Percentiles rank a stretch among this genome's conserved stretches.
Evolutionary conservation across 2,888 invertebrate species (phyloP).

Genomic region (Trissonchulus sp.): DNA sequence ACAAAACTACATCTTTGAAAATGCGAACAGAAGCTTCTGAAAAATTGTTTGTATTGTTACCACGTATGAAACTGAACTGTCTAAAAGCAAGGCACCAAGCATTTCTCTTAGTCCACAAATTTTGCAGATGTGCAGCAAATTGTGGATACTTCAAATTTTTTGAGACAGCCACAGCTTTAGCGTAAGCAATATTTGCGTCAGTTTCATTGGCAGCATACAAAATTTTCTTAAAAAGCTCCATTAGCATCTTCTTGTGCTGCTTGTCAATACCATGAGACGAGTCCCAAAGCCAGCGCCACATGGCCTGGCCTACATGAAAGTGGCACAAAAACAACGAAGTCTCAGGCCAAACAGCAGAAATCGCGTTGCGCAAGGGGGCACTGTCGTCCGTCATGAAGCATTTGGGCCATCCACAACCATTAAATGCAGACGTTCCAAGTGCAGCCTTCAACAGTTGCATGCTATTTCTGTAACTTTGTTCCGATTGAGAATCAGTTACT

Average conservation of each 20-base stretch:
- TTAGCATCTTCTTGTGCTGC: not conserved
- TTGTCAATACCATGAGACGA: not conserved
- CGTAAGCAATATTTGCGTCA: too few relatives aligned
- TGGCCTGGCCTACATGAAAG: not conserved
- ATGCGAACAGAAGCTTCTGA: not conserved
- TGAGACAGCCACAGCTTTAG: too few relatives aligned
- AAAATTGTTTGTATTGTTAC: not conserved
- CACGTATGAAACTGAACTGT: not conserved
- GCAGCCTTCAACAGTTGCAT: not conserved
- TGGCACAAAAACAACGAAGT: not conserved
- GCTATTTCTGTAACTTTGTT: not conserved
- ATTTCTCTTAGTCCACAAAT: not conserved
- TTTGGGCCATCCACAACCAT: not conserved
- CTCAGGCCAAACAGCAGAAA: not conserved
- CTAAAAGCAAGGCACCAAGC: not conserved
- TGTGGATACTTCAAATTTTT: too few relatives aligned
- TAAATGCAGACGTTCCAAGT: not conserved
- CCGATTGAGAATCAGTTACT: not conserved
- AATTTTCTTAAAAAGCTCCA: not conserved
- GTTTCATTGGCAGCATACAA: not conserved
- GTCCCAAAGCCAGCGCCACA: conserved; percentile 10
- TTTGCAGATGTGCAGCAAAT: not conserved
- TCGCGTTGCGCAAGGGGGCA: not conserved
- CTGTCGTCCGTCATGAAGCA: not conserved
- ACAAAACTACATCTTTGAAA: not conserved